A percentile compares a stretch with the other conserved stretches of the same genome.
These are phyloP conservation scores for Lochmaea capreae DNA, from an alignment of 2,888 invertebrate genomes.

Conservation along the genomic window DNA sequence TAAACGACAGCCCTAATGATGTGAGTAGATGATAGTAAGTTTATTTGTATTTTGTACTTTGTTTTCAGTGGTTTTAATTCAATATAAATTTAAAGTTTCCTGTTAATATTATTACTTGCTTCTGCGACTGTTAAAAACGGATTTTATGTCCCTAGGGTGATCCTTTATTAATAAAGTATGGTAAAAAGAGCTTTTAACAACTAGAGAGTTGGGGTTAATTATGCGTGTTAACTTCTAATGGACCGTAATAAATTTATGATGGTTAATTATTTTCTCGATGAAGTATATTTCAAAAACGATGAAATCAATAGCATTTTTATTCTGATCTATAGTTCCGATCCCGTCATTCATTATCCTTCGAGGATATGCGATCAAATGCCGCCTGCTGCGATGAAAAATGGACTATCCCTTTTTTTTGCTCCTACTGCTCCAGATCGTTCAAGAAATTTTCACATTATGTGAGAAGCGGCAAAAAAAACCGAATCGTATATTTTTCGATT, in stretches of 20 bases:
- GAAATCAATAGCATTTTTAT: constrained; percentile 36
- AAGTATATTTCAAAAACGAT: constrained; percentile 23
- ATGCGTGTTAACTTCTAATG: constrained; percentile 11
- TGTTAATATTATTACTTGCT: no score
- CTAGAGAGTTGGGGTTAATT: neutral
- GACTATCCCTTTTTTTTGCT: constrained; percentile 21
- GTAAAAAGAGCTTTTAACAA: neutral
- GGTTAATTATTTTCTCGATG: constrained; percentile 30
- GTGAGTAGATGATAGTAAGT: no score
- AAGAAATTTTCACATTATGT: constrained; percentile 29
- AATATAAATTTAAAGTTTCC: no score
- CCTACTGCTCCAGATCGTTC: constrained; percentile 16
- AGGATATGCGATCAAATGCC: constrained; percentile 34
- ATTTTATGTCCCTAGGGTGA: no score
- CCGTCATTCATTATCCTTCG: constrained; percentile 33
- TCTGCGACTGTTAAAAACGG: no score
- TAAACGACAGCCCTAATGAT: no score
- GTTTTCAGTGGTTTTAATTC: no score
- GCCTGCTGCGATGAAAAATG: constrained; percentile 32
- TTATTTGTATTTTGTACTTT: no score
- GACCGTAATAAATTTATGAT: constrained; percentile 19
- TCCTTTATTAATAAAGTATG: no score
- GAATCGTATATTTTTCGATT: neutral
- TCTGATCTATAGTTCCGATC: constrained; percentile 30
- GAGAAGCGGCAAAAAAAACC: constrained; percentile 9